Conservation (phyloP, 2,797 vertebrate species). For the Phoxinus dragarum region DNA sequence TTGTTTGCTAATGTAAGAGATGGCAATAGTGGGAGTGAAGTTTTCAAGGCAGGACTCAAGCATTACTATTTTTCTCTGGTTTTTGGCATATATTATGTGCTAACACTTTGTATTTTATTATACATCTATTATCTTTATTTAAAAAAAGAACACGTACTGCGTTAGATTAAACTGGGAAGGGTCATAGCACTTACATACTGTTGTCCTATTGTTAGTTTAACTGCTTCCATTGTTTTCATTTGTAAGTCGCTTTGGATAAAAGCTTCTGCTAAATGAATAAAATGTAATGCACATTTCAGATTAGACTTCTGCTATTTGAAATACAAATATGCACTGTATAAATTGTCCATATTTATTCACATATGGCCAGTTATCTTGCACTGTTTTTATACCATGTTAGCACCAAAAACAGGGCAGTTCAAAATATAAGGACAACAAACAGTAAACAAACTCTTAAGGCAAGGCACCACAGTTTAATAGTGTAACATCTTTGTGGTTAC, state of each 20-base stretch:
- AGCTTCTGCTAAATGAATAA: too few relatives aligned
- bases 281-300: not conserved
- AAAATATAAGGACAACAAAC: not conserved
- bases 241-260: too few relatives aligned
- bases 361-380: not conserved
- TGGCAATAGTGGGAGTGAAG: not conserved
- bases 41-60: not conserved
- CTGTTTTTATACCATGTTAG: not conserved
- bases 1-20: not conserved
- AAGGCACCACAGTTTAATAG: not conserved
- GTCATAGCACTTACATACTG: too few relatives aligned
- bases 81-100: not conserved
- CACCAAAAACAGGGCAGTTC: not conserved
- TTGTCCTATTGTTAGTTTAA: too few relatives aligned
- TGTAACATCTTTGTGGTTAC: not conserved
- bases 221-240: too few relatives aligned
- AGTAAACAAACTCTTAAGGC: not conserved
- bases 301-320: not conserved
- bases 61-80: not conserved
- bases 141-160: too few relatives aligned
- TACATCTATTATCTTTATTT: too few relatives aligned
- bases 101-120: too few relatives aligned
- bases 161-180: too few relatives aligned
- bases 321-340: not conserved
- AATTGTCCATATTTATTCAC: not conserved